Evolutionary conservation across 2,888 invertebrate genomes (phyloP), one percentile per base, ranked within the genome.

Genomic region (Caenorhabditis sp.): DNA sequence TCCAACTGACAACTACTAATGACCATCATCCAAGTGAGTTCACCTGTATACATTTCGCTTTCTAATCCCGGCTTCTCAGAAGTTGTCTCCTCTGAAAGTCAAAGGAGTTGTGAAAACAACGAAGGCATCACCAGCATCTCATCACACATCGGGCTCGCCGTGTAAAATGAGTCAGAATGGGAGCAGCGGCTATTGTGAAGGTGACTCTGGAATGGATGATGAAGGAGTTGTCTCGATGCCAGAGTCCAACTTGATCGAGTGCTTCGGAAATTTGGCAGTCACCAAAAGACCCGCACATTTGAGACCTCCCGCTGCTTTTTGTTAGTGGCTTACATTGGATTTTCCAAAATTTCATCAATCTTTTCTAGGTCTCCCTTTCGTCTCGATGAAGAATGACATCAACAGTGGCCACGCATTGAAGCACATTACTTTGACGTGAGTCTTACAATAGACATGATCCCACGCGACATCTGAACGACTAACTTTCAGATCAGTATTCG

Each of bases 251-350:
- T 56, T 84, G 2, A 69, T 84, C 22, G 84, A 84, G 44, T 84
- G 84, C 47, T 80, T 84, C 35, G 84, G 84, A 22, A 84, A 84
- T 61, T 58, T 84, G 73, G 84, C 84, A 0, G 35, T 84, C 28
- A 76, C 80, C 16, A 74, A 69, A 22, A 19, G 84, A 58, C 82
- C 76, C 6, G 73, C 76, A 16, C 86, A 76, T 76, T 73, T 72
- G 54, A 69, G 81, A 81, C 84, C 84, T 1, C 77, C 84, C 8
- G 80, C 86, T 2, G 86, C 86, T n/a, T 86, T 84, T 54, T 86
- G 86, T 86, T 44, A 59, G 85, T 81, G 16, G 35, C n/a, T 41
- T 28, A 61, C 0, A 7, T 47, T 47, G 7, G 12, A 19, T 35
- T 35, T 35, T 35, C 31, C 31, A 35, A 35, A 35, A 54, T 35